Percentiles rank a stretch among this genome's conserved stretches.
phyloP scores from a whole-genome alignment of 92 coral and sea anemone species.

The Actinernus sp. region DNA sequence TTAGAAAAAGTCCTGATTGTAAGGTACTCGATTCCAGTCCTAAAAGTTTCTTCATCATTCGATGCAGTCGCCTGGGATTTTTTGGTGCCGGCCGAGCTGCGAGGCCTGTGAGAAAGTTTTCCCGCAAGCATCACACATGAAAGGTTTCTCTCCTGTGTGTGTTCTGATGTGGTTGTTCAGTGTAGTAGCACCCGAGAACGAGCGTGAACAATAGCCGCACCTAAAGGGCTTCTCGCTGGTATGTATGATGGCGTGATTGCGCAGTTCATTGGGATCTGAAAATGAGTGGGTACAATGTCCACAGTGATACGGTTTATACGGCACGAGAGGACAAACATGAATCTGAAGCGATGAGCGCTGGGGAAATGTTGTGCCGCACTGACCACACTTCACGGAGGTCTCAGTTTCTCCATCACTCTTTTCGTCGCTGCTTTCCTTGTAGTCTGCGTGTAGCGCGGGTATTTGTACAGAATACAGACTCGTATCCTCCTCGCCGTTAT shows the following conservation, averaged over 20 bases:
- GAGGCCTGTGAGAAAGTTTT: constrained; percentile 96
- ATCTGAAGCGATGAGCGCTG: constrained; percentile 91
- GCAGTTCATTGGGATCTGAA: constrained; percentile 88
- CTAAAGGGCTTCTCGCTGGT: constrained; percentile 94
- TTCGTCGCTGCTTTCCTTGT: neutral
- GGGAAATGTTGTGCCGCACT: constrained; percentile 87
- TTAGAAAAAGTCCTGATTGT: neutral
- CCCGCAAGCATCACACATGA: constrained; percentile 86
- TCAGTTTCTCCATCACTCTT: constrained; percentile 5
- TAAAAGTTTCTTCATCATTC: neutral
- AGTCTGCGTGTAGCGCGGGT: neutral
- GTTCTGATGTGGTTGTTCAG: constrained; percentile 98
- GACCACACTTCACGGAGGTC: constrained; percentile 80
- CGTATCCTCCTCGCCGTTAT: neutral
- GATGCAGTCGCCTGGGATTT: constrained; percentile 45
- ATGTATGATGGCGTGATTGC: constrained; percentile 90
- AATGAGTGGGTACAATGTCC: constrained; percentile 91
- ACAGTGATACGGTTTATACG: constrained; percentile 91
- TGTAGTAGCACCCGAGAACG: constrained; percentile 99
- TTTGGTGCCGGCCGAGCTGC: constrained; percentile 86
- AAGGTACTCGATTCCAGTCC: too few relatives aligned
- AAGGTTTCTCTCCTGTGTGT: constrained; percentile 97
- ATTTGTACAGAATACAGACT: neutral
- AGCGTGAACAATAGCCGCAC: constrained; percentile 97
- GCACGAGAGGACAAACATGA: constrained; percentile 87